Percentiles rank a stretch among this genome's conserved stretches.
These are phyloP conservation scores for Gambusia yucatana DNA, from an alignment of 2,797 vertebrate species.

Conservation along the genomic window DNA sequence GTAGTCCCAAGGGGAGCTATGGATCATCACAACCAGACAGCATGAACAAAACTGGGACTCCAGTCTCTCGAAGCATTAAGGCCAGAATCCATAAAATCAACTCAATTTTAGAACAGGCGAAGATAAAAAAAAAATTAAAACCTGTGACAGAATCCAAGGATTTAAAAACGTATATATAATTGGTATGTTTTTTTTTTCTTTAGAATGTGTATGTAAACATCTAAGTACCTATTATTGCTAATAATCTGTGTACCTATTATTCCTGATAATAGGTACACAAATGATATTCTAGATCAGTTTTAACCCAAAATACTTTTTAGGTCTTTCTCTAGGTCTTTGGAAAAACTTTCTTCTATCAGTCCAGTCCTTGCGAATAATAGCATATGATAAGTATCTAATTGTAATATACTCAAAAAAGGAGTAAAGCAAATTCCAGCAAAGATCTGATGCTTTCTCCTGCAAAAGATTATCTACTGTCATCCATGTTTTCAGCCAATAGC, in stretches of 20 bases:
- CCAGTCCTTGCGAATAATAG: not conserved
- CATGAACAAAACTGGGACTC: slow-evolving; percentile 47
- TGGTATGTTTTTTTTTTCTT: not conserved
- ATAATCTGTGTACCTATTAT: not conserved
- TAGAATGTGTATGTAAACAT: not conserved
- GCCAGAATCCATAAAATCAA: slow-evolving; percentile 34
- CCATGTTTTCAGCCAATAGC: not conserved
- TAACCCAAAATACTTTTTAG: not conserved
- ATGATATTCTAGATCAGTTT: not conserved
- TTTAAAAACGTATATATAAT: not conserved
- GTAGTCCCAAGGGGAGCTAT: slow-evolving; percentile 22
- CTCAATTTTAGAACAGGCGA: not conserved
- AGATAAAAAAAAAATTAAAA: not conserved
- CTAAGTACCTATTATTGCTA: not conserved
- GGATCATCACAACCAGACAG: slow-evolving; percentile 27
- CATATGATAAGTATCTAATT: not conserved
- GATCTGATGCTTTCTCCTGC: not conserved
- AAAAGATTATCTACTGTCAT: not conserved
- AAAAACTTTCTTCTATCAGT: not conserved
- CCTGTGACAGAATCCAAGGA: not conserved
- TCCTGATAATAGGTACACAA: not conserved
- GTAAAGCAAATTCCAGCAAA: not conserved
- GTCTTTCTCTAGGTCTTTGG: not conserved
- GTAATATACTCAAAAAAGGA: not conserved
- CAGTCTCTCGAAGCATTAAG: slow-evolving; percentile 27